phyloP scores from a whole-genome alignment of 2,113 vertebrate genomes.

The Platycercus adscitus region DNA sequence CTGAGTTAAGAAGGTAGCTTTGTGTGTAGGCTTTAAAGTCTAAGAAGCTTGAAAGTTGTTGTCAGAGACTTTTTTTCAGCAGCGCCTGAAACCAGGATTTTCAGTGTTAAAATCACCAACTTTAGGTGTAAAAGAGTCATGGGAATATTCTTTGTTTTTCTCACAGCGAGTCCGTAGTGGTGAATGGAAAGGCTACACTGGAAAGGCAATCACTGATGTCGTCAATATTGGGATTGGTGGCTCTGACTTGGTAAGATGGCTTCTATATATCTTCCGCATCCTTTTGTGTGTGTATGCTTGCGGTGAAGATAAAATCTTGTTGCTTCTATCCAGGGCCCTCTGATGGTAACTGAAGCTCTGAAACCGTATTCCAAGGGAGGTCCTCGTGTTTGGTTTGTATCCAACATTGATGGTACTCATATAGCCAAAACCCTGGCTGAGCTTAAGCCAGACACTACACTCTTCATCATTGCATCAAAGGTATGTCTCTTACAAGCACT shows the following conservation, averaged over 20 bases:
- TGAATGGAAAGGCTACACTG: slow-evolving; percentile 95
- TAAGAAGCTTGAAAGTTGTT: background rate
- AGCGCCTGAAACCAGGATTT: background rate
- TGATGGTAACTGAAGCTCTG: slow-evolving; percentile 97
- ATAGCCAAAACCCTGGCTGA: slow-evolving; percentile 91
- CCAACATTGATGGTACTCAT: slow-evolving; percentile 97
- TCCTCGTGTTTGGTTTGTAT: slow-evolving; percentile 95
- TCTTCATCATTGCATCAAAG: slow-evolving; percentile 98
- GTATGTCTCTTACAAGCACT: slow-evolving; percentile 56
- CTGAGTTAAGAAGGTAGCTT: background rate
- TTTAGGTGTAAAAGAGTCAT: background rate
- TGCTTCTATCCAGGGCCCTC: slow-evolving; percentile 82
- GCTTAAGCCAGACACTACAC: slow-evolving; percentile 88
- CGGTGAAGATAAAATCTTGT: background rate
- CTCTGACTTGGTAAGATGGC: slow-evolving; percentile 90
- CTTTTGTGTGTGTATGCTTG: background rate
- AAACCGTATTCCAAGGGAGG: slow-evolving; percentile 91
- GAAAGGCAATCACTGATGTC: slow-evolving; percentile 91
- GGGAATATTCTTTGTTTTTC: accelerated
- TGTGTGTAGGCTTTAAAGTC: background rate
- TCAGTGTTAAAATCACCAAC: background rate
- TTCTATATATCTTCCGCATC: accelerated
- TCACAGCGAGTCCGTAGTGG: slow-evolving; percentile 89
- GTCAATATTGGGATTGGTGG: slow-evolving; percentile 96
- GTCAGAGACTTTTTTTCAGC: background rate